Base-by-base conservation (phyloP, 2,888 invertebrate species). In the Hydroisotoma schaefferi region DNA sequence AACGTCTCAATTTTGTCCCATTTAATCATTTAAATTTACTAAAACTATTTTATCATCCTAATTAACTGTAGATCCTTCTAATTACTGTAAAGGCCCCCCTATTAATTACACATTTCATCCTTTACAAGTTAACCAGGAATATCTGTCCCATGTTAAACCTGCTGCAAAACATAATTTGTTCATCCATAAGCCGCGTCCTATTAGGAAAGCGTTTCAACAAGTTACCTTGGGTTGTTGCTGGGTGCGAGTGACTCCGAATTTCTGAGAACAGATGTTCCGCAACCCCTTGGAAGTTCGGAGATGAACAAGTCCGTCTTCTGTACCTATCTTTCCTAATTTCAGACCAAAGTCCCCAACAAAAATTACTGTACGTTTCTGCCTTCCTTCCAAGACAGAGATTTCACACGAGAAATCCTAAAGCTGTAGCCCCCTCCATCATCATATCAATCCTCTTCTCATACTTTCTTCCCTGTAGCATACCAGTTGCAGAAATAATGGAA, bases 201-300 rank as follows among this genome's bases (percentile, higher is more conserved):
- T 23, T 6, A 25, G 6, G 47, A 23, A 23, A 47, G 23, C 6
- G 25, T 47, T 8, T 25, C 18, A 47, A 10, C 18, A 8, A 26
- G 26, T 47, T 49, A 27, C 49, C 27, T 46, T 46, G 3, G 46
- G 46, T 6, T 22, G 46, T 23, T 22, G 46, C 3, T 3, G 6
- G 22, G 22, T 5, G 5, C 8, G 8, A 15, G 8, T 15, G 15
- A 33, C 33, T 33, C 23, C 20, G 46, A 52, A 37, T 27, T 52
- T 52, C 3, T 52, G 15, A 22, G 52, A 52, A 25, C 18, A 29
- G 52, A 52, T 52, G 52, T 25, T 33, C 18, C 20, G 33, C 15
- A 37, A 37, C 52, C 37, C 37, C 52, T 52, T 52, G 29, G 52
- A 28, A 33, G 33, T 52, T 37, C 52, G 52, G 29, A 52, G 52